These are phyloP conservation scores for Cryptus viduatorius DNA, from an alignment of 2,888 invertebrate genomes.

Conservation along the genomic window DNA sequence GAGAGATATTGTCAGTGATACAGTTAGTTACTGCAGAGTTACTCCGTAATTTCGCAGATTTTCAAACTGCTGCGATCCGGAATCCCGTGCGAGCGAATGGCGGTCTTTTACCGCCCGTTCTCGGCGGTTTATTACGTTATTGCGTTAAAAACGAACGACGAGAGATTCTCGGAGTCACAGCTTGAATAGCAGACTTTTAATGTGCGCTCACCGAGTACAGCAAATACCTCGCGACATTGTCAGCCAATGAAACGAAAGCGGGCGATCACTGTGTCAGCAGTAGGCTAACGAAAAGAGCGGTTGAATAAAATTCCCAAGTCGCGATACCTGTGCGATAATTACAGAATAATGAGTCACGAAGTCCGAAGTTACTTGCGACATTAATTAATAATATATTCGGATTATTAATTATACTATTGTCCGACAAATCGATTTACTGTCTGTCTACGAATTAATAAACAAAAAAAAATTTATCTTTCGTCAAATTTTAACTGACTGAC, in stretches of 20 bases:
- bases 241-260: background rate
- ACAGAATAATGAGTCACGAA: too few relatives aligned
- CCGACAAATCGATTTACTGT: too few relatives aligned
- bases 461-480: too few relatives aligned
- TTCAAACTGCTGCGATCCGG: background rate
- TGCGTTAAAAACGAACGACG: too few relatives aligned
- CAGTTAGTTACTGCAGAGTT: background rate
- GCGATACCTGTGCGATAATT: background rate
- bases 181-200: background rate
- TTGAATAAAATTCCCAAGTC: background rate
- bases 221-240: background rate
- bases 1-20: slow-evolving; percentile 14
- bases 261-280: background rate
- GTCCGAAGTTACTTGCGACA: too few relatives aligned
- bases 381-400: too few relatives aligned
- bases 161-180: too few relatives aligned
- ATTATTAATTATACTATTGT: too few relatives aligned
- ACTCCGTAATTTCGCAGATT: slow-evolving; percentile 14
- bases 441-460: too few relatives aligned
- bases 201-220: background rate
- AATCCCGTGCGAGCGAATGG: background rate
- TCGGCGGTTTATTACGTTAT: background rate
- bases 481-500: too few relatives aligned
- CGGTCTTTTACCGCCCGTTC: background rate
- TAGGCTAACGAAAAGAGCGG: background rate